Percentiles rank a stretch among this genome's conserved stretches.
These are phyloP conservation scores for Ephydatia muelleri DNA, from an alignment of 37 sponge, comb jelly and placozoan genomes.

Conservation along the genomic window DNA sequence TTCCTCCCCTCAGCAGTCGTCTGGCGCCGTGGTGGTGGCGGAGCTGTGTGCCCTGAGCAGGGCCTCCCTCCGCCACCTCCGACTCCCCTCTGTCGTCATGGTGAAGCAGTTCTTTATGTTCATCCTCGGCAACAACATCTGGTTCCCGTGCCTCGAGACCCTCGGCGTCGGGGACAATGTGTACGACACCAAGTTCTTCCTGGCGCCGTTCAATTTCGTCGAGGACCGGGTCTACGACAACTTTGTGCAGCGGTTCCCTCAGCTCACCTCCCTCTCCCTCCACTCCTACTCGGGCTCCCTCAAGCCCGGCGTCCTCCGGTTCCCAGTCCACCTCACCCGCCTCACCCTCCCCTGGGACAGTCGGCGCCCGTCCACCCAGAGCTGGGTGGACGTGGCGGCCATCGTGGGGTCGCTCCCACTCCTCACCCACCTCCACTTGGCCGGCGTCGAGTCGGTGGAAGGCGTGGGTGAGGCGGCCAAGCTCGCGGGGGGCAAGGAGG, in stretches of 20 bases:
- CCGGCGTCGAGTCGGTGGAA: background rate
- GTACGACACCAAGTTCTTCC: background rate
- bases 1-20: constrained; percentile 9
- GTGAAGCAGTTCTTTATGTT: constrained; percentile 23
- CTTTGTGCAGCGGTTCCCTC: background rate
- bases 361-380: background rate
- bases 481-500: background rate
- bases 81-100: constrained; percentile 19
- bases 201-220: background rate
- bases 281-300: background rate
- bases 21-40: background rate
- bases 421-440: background rate
- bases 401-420: background rate
- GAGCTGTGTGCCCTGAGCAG: constrained; percentile 5
- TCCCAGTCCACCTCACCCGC: background rate
- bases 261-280: background rate
- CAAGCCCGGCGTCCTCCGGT: background rate
- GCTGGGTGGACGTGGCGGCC: background rate
- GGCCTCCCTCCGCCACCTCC: background rate
- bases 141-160: background rate
- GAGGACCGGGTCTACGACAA: background rate
- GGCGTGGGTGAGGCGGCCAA: background rate
- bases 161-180: background rate
- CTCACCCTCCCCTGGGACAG: background rate
- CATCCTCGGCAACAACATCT: background rate